Conservation (phyloP, 37 sponge, comb jelly and placozoan genomes). For the Oopsacas minuta region DNA sequence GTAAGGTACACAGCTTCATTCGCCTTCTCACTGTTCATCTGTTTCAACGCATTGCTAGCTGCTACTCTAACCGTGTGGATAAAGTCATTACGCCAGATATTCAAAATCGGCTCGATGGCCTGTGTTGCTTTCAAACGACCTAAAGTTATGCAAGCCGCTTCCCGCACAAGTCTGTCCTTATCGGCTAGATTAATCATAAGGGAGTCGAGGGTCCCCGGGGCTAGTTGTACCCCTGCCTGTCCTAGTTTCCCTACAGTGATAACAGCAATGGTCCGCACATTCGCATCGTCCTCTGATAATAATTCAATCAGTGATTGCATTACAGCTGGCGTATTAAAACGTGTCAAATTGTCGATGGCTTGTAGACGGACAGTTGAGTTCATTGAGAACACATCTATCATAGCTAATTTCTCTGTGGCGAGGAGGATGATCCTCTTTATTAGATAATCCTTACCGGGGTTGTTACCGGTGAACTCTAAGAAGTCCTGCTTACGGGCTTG, state of each 20-base stretch:
- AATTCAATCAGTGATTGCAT: conserved; percentile 63
- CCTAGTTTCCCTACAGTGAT: conserved; percentile 83
- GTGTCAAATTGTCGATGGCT: conserved; percentile 75
- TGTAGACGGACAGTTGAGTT: conserved; percentile 74
- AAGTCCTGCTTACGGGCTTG: conserved; percentile 40
- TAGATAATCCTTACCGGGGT: conserved; percentile 39
- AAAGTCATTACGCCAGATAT: conserved; percentile 90
- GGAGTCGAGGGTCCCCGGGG: conserved; percentile 29
- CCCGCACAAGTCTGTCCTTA: conserved; percentile 72
- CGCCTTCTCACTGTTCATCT: conserved; percentile 71
- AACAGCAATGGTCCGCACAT: conserved; percentile 89
- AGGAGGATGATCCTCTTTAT: conserved; percentile 40
- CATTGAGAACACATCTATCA: conserved; percentile 89
- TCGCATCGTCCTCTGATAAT: conserved; percentile 67
- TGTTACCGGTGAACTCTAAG: conserved; percentile 37
- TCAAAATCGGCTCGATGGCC: conserved; percentile 54
- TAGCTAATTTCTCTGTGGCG: conserved; percentile 64
- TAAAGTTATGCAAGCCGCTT: conserved; percentile 81
- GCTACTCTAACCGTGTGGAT: conserved; percentile 86
- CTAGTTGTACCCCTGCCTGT: conserved; percentile 20
- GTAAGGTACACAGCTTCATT: conserved; percentile 42
- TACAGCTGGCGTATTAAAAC: conserved; percentile 67
- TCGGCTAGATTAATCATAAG: conserved; percentile 60
- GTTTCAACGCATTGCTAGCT: conserved; percentile 73
- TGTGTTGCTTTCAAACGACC: conserved; percentile 58